Percentiles rank a stretch among this genome's conserved stretches.
phyloP scores from a whole-genome alignment of 2,113 vertebrate species.

The Barnardius zonarius region DNA sequence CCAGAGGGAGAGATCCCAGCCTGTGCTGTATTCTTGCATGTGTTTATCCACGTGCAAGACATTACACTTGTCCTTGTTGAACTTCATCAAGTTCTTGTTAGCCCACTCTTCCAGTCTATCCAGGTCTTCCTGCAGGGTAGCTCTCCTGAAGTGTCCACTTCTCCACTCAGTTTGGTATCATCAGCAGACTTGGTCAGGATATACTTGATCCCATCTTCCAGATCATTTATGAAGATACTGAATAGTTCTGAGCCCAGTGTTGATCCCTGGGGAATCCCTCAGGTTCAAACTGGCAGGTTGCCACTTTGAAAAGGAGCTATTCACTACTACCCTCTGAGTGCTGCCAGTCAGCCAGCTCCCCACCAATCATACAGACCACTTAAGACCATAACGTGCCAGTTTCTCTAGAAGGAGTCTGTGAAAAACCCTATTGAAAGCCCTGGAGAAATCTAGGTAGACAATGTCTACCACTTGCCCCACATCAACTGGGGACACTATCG shows the following conservation, averaged over 20 bases:
- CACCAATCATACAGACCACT: neutral
- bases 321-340: neutral
- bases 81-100: neutral
- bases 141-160: neutral
- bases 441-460: neutral
- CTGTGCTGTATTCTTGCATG: neutral
- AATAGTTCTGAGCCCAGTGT: neutral
- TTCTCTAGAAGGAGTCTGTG: neutral
- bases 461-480: neutral
- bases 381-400: neutral
- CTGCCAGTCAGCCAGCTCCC: neutral
- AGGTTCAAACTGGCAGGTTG: neutral
- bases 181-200: neutral
- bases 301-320: neutral
- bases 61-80: neutral
- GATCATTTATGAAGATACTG: neutral
- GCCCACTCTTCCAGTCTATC: neutral
- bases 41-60: neutral
- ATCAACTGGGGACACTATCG: neutral
- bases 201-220: neutral
- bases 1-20: neutral
- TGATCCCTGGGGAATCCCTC: neutral
- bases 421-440: neutral
- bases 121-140: neutral
- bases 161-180: neutral